Evolutionary conservation across 2,888 invertebrate species (phyloP), one percentile per base, ranked within the genome.

Genomic region (Amphiduros pacificus): DNA sequence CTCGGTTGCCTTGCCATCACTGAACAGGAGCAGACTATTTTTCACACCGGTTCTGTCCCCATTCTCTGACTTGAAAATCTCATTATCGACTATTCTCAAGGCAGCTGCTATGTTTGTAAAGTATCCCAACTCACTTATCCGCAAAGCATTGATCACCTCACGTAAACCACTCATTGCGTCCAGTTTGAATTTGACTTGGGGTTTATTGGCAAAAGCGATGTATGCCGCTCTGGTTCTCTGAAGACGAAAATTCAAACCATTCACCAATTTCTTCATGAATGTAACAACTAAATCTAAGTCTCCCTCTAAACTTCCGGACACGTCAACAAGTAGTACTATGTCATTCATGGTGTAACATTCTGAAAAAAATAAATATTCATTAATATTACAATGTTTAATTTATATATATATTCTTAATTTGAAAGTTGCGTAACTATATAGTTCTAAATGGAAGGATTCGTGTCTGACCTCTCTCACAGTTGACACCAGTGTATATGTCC

Each of bases 71-170:
- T 20, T n/a, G 41, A 62, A 60, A 11, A 64, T 63, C 26, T 53
- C 36, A 20, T 49, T 41, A 1, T 36, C 22, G 27, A 52, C 62
- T 24, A 26, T 40, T 24, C 53, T 40, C 20, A 69, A 36, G 4
- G 44, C 65, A 6, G 32, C 49, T 3, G 67, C 56, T 31, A 68
- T 66, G 60, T 69, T 57, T 6, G 67, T 66, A 20, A 53, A 57
- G 14, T 52, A 29, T 17, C 55, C 58, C 28, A 70, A 52, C 17
- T 62, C 55, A 56, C 36, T 55, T 49, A 69, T 60, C 28, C 40
- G 28, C 24, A 70, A 29, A 32, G 68, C 67, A 41, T 69, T 69
- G 29, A 64, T 49, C 41, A 70, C 53, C 58, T 69, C 68, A 2
- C 58, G 41, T 26, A 61, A 32, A 2, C 61, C 50, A 31, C 60